phyloP scores from a whole-genome alignment of 1,140 invertebrate genomes.

The Drosophila ercepeae region DNA sequence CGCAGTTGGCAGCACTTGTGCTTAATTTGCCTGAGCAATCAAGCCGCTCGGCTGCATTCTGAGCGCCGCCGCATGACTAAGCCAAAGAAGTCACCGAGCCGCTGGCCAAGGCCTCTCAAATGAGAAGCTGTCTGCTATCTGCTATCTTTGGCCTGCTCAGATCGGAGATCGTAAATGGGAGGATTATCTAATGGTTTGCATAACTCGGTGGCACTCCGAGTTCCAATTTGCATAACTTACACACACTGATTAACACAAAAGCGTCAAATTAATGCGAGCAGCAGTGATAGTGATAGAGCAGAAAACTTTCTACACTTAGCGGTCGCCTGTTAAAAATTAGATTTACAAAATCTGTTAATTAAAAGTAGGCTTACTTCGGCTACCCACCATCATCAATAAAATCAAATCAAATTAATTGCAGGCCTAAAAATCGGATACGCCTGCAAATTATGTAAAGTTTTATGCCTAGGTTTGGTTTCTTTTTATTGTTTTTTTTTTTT shows the following conservation, averaged over 20 bases:
- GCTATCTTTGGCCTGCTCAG: conserved; percentile 40
- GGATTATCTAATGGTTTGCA: conserved; percentile 45
- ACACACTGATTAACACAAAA: conserved; percentile 60
- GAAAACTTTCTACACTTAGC: conserved; percentile 74
- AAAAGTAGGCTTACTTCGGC: conserved; percentile 36
- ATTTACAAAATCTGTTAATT: conserved; percentile 55
- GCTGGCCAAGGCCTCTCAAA: conserved; percentile 57
- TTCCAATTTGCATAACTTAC: conserved; percentile 71
- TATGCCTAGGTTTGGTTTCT: conserved; percentile 7
- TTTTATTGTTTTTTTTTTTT: neutral
- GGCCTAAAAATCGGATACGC: conserved; percentile 69
- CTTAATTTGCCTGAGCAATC: conserved; percentile 72
- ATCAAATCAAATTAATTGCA: conserved; percentile 45
- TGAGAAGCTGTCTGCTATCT: neutral
- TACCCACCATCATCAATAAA: conserved; percentile 28
- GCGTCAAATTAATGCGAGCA: conserved; percentile 52
- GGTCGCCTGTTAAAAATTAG: conserved; percentile 34
- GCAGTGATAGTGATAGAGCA: conserved; percentile 4
- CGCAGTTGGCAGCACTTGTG: conserved; percentile 52
- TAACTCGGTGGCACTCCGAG: conserved; percentile 39
- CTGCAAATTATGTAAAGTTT: conserved; percentile 72
- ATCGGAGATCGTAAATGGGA: conserved; percentile 1
- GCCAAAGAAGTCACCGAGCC: conserved; percentile 64
- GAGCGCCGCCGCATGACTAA: conserved; percentile 66
- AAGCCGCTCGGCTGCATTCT: conserved; percentile 77